Evolutionary conservation across 2,113 vertebrate genomes (phyloP).

Genomic region (Nyctereutes procyonoides): DNA sequence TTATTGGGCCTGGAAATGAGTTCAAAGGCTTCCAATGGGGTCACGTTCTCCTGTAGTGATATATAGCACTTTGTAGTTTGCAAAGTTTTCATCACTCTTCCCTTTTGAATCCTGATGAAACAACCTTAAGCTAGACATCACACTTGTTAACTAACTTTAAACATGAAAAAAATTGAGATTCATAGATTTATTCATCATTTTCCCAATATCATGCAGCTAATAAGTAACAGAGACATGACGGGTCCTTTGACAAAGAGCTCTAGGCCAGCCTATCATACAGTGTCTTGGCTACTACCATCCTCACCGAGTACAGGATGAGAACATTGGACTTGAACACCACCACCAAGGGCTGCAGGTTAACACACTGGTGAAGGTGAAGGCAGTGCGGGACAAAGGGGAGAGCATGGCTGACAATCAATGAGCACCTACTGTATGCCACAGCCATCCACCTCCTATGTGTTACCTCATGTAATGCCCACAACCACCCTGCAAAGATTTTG

Average conservation of each 20-base stretch:
- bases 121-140: too few relatives aligned
- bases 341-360: rapidly evolving
- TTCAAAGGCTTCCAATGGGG: neutral
- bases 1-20: neutral
- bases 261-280: neutral
- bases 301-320: neutral
- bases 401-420: neutral
- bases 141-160: neutral
- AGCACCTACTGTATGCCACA: neutral
- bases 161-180: neutral
- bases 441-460: too few relatives aligned
- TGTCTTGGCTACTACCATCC: neutral
- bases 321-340: neutral
- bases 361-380: neutral
- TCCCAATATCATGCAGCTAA: neutral
- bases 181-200: neutral
- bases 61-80: neutral
- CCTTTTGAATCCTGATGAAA: neutral
- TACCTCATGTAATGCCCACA: neutral
- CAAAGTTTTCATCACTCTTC: neutral
- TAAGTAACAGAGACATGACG: neutral
- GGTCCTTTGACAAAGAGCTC: neutral
- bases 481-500: neutral
- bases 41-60: neutral
- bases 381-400: neutral